A percentile compares a stretch with the other conserved stretches of the same genome.
Evolutionary conservation across 2,888 invertebrate species (phyloP).

Genomic region (Mechanitis messenoides): DNA sequence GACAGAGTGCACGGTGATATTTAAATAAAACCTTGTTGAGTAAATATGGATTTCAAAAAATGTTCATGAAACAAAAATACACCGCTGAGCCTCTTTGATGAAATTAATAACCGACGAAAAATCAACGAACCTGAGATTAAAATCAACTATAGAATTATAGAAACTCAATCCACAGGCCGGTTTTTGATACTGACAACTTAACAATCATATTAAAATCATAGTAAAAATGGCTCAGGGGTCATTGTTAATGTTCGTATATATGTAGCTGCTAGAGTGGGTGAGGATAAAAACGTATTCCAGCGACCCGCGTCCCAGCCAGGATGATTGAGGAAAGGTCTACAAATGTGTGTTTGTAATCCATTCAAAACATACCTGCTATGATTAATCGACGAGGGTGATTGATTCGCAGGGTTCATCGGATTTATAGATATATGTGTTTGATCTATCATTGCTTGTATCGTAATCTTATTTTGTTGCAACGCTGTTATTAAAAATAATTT

Average conservation of each 20-base stretch:
- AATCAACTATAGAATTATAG: too few species aligned
- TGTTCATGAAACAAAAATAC: too few species aligned
- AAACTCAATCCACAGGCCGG: too few species aligned
- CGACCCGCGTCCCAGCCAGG: background rate
- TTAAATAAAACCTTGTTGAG: too few species aligned
- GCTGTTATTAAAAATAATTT: background rate
- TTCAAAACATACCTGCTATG: constrained; percentile 25
- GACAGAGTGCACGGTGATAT: too few species aligned
- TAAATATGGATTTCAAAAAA: too few species aligned
- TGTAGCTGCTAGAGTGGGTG: too few species aligned
- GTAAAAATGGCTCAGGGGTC: background rate
- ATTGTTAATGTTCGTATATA: background rate
- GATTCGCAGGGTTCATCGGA: constrained; percentile 23
- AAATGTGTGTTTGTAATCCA: constrained; percentile 21
- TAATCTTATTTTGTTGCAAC: background rate
- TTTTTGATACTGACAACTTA: too few species aligned
- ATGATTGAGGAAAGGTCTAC: constrained; percentile 14
- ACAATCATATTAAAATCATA: too few species aligned
- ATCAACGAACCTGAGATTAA: too few species aligned
- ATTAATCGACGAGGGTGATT: constrained; percentile 26
- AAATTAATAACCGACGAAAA: too few species aligned
- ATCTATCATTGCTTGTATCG: constrained; percentile 10
- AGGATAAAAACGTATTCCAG: background rate
- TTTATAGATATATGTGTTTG: constrained; percentile 15
- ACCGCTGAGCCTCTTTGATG: too few species aligned